Base-by-base conservation (phyloP, 1,140 invertebrate genomes). In the Notospermus geniculatus region DNA sequence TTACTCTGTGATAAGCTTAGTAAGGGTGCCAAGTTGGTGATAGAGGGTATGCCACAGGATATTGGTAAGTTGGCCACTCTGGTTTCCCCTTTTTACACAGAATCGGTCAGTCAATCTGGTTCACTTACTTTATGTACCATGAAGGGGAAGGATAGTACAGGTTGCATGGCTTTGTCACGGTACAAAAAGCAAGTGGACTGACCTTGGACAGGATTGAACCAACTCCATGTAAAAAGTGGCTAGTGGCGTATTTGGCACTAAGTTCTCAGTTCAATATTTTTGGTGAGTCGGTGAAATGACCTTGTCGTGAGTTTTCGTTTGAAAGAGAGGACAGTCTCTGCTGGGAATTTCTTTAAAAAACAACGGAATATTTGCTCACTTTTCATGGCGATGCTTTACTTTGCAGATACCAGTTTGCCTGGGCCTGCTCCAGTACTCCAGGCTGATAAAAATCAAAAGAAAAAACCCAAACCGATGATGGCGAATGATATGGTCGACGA, bases 1-100 rank as follows among this genome's bases (percentile, higher is more conserved):
- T 71, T 83, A 17, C 78, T 86, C 45, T 72, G 85, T 63, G 86
- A 87, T 62, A 78, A 83, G 64, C 64, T 84, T 11, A 74, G 78
- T 15, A 82, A 81, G 69, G 82, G 80, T 0, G 69, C 71, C 7
- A 57, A 71, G 52, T 68, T 80, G 13, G 59, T 76, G n/a, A 72
- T 74, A 28, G 77, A 72, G 25, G 53, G 75, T 28, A 63, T 65
- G 39, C 52, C 60, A 15, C 67, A 69, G 58, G 54, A 59, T n/a
- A 60, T 64, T 64, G 70, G 73, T 76, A 67, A 29, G 58, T 11
- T 25, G n/a, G 15, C 15, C 7, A 22, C n/a, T n/a, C n/a, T 7
- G 36, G 41, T 19, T 11, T 41, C 27, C n/a, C 19, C 1, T n/a
- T n/a, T 17, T 17, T 19, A 29, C 9, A 19, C 17, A 11, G n/a